Conservation (phyloP, 2,888 invertebrate species). For the Allophyes oxyacanthae region DNA sequence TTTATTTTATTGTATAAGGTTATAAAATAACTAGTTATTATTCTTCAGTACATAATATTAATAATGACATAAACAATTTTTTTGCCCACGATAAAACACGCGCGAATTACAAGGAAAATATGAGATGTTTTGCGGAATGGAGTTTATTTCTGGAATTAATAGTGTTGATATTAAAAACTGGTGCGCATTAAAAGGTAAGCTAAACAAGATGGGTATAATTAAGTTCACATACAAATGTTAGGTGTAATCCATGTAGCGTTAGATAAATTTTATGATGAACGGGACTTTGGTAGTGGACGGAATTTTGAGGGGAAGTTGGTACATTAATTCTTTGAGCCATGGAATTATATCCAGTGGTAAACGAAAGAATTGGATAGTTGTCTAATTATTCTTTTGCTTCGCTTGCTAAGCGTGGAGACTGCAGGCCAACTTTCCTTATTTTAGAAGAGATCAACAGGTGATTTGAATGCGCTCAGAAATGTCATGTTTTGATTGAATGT, state of each 20-base stretch:
- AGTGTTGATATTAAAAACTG: constrained; percentile 14
- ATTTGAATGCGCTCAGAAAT: no score
- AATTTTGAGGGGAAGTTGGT: constrained; percentile 35
- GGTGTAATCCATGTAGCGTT: constrained; percentile 17
- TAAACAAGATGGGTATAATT: constrained; percentile 18
- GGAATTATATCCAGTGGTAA: constrained; percentile 10
- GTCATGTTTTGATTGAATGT: no score
- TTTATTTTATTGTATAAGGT: constrained; percentile 36
- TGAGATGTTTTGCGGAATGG: constrained; percentile 8
- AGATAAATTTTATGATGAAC: constrained; percentile 25
- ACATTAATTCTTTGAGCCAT: constrained; percentile 23
- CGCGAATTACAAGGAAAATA: constrained; percentile 30
- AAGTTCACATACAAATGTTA: constrained; percentile 29
- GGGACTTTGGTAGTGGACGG: constrained; percentile 34
- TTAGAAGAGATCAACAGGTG: no score
- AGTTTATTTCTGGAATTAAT: constrained; percentile 27
- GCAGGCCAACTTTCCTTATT: no score
- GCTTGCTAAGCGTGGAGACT: no score
- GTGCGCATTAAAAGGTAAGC: constrained; percentile 2
- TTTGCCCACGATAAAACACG: constrained; percentile 17
- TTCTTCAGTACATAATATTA: neutral
- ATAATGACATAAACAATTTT: constrained; percentile 7
- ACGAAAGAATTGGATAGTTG: no score
- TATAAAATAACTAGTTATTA: constrained; percentile 23
- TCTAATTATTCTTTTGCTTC: no score